phyloP scores from a whole-genome alignment of 2,888 invertebrate species.

The Pseudeuparius sepicola region DNA sequence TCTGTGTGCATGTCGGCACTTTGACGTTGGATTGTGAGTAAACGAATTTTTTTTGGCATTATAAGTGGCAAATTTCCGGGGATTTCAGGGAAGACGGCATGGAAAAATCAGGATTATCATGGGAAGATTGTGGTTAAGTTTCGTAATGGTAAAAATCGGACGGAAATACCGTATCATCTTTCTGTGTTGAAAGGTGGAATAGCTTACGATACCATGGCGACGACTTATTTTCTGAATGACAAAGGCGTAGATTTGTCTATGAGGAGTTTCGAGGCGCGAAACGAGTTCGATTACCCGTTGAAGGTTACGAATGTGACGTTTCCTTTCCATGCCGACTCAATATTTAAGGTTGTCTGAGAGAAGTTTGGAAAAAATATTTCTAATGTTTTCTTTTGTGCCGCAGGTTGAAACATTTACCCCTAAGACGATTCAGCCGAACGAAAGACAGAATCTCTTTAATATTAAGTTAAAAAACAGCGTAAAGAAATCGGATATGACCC shows the following conservation, averaged over 20 bases:
- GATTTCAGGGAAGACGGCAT: conserved; percentile 50
- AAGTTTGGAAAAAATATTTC: too few species aligned
- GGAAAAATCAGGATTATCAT: conserved; percentile 44
- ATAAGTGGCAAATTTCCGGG: too few species aligned
- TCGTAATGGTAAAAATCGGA: conserved; percentile 39
- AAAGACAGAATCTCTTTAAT: conserved; percentile 47
- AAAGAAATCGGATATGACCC: conserved; percentile 43
- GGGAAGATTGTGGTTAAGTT: conserved; percentile 48
- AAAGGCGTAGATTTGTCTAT: conserved; percentile 34
- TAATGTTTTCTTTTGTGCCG: conserved; percentile 24
- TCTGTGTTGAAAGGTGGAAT: conserved; percentile 50
- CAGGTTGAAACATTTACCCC: conserved; percentile 53
- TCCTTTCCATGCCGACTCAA: conserved; percentile 44
- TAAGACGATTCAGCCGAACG: conserved; percentile 48
- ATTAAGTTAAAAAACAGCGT: conserved; percentile 45
- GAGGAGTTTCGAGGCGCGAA: conserved; percentile 49
- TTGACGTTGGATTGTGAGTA: conserved; percentile 62
- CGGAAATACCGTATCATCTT: conserved; percentile 56
- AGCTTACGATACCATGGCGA: conserved; percentile 44
- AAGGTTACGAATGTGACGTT: conserved; percentile 63
- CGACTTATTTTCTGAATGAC: conserved; percentile 40
- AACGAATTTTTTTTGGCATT: conserved; percentile 6
- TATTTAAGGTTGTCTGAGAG: conserved; percentile 27
- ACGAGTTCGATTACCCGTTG: conserved; percentile 63
- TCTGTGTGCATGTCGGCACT: conserved; percentile 50